phyloP scores from a whole-genome alignment of 1,140 invertebrate species.

The Drosophila rhopaloa region DNA sequence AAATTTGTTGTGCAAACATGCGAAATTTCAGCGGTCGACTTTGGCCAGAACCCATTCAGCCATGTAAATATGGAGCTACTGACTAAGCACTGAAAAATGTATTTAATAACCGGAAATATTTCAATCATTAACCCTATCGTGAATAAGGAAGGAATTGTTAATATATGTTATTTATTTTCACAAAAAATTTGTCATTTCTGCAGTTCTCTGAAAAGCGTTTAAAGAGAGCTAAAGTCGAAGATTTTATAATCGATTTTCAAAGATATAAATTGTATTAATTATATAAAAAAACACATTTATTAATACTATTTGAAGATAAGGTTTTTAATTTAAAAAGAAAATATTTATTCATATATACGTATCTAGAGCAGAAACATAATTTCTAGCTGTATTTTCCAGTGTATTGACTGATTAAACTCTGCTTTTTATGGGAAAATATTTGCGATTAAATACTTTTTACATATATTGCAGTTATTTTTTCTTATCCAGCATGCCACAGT shows the following conservation, averaged over 20 bases:
- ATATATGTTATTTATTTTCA: too few relatives aligned
- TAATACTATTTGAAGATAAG: too few relatives aligned
- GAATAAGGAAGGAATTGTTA: too few relatives aligned
- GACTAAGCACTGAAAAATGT: constrained; percentile 4
- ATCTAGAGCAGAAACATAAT: too few relatives aligned
- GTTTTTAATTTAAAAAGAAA: too few relatives aligned
- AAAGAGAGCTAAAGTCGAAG: too few relatives aligned
- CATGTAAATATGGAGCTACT: constrained; percentile 26
- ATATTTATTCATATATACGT: too few relatives aligned
- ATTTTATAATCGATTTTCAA: too few relatives aligned
- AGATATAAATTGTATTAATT: too few relatives aligned
- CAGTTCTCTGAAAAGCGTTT: too few relatives aligned
- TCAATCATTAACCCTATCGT: background rate
- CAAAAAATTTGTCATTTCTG: too few relatives aligned
- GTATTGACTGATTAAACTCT: constrained; percentile 18
- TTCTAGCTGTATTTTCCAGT: background rate
- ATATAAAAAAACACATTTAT: too few relatives aligned
- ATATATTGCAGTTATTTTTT: constrained; percentile 18
- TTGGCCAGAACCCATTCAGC: constrained; percentile 13
- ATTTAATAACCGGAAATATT: background rate
- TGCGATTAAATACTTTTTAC: constrained; percentile 34
- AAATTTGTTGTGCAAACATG: constrained; percentile 67
- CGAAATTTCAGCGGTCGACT: constrained; percentile 16
- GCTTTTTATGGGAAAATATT: constrained; percentile 26
- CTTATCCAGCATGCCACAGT: constrained; percentile 29